Base-by-base conservation (phyloP, 2,797 vertebrate species). In the Aplochiton taeniatus region DNA sequence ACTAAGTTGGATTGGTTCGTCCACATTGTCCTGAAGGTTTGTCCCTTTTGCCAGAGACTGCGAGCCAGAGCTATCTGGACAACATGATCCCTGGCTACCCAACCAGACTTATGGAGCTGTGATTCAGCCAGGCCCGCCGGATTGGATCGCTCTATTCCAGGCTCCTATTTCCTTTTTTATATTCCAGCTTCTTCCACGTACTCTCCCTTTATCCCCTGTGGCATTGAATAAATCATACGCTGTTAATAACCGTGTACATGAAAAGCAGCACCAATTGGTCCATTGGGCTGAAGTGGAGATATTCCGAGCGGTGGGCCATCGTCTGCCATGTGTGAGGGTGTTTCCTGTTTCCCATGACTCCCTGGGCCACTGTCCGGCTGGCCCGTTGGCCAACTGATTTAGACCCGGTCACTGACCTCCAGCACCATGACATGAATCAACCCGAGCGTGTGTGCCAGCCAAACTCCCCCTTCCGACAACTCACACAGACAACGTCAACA, bases 1-100 rank as follows among this genome's bases (percentile, higher is more conserved):
- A 76, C 73, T 78, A 68, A 80, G 78, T 79, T 87, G 92, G 88
- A 88, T 82, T 91, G 82, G 85, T 81, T 84, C 72, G 72, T 75
- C 77, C 79, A 77, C 88, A 87, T 83, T 89, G 86, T 84, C 79
- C 78, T 79, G 76, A 80, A 83, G 61, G 68, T 80, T 85, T n/a
- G n/a, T 84, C 85, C 77, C 75, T 70, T 83, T 80, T 88, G 83
- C 85, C 76, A 58, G 63, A 67, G 63, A 18, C 70, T 59, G 76
- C 81, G 89, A 84, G 86, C 80, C 61, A 49, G 83, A 80, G 82
- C 85, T 85, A 82, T 74, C 8, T 73, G 85, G 88, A 90, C 46
- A 58, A 74, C 67, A 83, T 77, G 85, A 84, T 83, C 80, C 76
- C 76, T 59, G 70, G 79, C 81, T 89, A 85, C 73, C 13, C 67